Evolutionary conservation across 2,113 vertebrate species (phyloP), one percentile per base, ranked within the genome.

Genomic region (Albula glossodonta): DNA sequence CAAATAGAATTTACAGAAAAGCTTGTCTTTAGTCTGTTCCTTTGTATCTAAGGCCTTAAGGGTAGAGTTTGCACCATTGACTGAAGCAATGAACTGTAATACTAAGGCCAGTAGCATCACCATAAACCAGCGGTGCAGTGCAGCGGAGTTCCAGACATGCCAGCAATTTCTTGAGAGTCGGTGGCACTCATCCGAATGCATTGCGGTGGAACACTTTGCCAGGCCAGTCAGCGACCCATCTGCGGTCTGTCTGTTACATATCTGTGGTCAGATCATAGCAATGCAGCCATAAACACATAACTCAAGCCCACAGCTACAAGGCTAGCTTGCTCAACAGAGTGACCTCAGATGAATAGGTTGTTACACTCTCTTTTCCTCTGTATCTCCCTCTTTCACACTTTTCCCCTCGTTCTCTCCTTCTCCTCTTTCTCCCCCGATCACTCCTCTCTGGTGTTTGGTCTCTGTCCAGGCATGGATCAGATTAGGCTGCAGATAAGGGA

Each of bases 281-380:
- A 3, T n/a, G 52, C 80, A 79, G 84, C 84, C 87, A 52, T 89
- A 88, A 91, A 90, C 87, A 87, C 77, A 77, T 56, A 4, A 83
- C 25, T 51, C 80, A 31, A 25, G 12, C 11, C 13, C 57, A 79
- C 19, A 74, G n/a, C 48, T 2, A 17, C 86, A 60, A 52, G 12
- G 49, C 83, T 80, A 48, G 4, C 2, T 5, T 25, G 17, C 56
- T 74, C 79, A 51, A 19, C 8, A 52, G 48, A 25, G 51, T 50
- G 83, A 53, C 84, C 17, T 13, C 57, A 17, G 52, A 19, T 4
- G 25, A 57, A 57, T 3, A 31, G 25, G 50, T 11, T 31, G 50
- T 22, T n/a, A 78, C 25, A 11, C 63, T n/a, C 11, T 56, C 66
- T 52, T 83, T 48, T 25, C 66, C 70, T 19, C 3, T 86, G 57